A percentile compares a stretch with the other conserved stretches of the same genome.
These are phyloP conservation scores for Ameiurus melas DNA, from an alignment of 2,113 vertebrate genomes.

Conservation along the genomic window DNA sequence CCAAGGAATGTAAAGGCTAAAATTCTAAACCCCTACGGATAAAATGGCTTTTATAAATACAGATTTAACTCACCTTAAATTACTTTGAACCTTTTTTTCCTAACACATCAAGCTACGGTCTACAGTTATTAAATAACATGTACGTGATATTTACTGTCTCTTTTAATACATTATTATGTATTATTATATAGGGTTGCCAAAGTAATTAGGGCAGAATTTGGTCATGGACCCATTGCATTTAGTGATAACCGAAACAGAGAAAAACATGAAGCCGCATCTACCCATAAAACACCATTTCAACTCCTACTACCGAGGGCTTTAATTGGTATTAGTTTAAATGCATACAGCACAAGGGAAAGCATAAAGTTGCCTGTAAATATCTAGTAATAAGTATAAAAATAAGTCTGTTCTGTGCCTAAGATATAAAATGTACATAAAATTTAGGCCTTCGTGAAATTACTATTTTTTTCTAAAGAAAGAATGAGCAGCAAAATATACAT, in stretches of 20 bases:
- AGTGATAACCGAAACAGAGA: neutral
- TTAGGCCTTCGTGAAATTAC: neutral
- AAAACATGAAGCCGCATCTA: neutral
- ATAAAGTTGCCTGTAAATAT: neutral
- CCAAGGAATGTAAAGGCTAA: neutral
- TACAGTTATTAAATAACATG: neutral
- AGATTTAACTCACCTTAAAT: neutral
- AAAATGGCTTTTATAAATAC: too few species aligned
- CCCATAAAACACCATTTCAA: neutral
- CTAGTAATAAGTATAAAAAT: neutral
- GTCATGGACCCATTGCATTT: neutral
- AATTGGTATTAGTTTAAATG: neutral
- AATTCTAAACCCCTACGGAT: neutral
- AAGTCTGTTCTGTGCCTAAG: neutral
- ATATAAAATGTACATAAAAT: neutral
- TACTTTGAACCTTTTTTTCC: neutral
- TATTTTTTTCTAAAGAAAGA: neutral
- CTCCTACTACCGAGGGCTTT: neutral
- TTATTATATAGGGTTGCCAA: too few species aligned
- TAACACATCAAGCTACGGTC: neutral
- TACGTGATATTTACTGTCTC: neutral
- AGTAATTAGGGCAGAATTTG: neutral
- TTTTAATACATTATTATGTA: neutral
- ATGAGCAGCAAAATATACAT: neutral
- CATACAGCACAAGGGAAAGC: neutral